These are phyloP conservation scores for Nannoperca australis DNA, from an alignment of 2,797 vertebrate species.

Conservation along the genomic window DNA sequence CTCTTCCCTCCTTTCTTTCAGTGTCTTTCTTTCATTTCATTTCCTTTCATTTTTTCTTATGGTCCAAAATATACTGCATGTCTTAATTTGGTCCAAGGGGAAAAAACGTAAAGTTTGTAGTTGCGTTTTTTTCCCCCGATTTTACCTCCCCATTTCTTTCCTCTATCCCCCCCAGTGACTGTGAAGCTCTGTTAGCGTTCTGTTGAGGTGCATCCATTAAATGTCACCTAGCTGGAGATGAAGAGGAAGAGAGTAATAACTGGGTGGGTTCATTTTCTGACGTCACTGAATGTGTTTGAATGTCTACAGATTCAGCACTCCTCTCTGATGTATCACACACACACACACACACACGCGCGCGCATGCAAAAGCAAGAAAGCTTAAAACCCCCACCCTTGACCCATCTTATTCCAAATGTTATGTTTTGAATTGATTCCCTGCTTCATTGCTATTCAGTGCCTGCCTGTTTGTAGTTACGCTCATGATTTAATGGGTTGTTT, in stretches of 20 bases:
- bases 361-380: background rate
- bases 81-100: background rate
- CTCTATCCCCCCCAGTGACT: conserved; percentile 39
- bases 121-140: background rate
- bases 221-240: conserved; percentile 73
- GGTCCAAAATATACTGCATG: background rate
- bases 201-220: conserved; percentile 69
- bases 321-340: conserved; percentile 12
- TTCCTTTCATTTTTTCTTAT: background rate
- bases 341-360: background rate
- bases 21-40: no score
- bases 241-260: conserved; percentile 17
- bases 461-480: conserved; percentile 26
- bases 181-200: conserved; percentile 77
- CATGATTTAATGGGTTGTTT: conserved; percentile 57
- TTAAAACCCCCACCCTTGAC: background rate
- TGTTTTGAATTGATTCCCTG: conserved; percentile 31
- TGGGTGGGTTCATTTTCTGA: conserved; percentile 11
- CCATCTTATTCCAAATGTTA: conserved; percentile 12
- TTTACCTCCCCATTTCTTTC: background rate
- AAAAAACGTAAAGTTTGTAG: background rate
- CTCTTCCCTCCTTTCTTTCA: background rate
- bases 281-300: conserved; percentile 20
- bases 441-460: conserved; percentile 30
- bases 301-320: conserved; percentile 4